Base-by-base conservation (phyloP, 23 tunicate genomes). In the Ciona savignyi region DNA sequence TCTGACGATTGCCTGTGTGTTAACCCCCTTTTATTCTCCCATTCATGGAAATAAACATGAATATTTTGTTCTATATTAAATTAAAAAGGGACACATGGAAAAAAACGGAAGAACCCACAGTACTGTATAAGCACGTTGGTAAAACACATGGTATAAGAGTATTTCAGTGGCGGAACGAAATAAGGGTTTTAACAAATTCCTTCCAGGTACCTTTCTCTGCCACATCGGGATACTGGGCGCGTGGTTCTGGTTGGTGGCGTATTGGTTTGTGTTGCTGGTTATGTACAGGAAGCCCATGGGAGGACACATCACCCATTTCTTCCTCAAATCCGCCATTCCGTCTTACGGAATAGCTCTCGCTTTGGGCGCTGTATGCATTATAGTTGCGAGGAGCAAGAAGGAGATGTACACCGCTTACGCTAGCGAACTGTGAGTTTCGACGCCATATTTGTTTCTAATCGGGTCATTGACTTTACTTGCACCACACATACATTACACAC, bases 181-280 rank as follows among this genome's bases (percentile, higher is more conserved):
- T n/a, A n/a, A n/a, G n/a, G n/a, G n/a, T n/a, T n/a, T n/a, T 51
- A 51, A 51, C 62, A 21, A 0, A 20, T 31, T 21, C 23, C 26
- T 33, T 70, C 25, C 23, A 87, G 95, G 95, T 0, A 83, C 95
- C 6, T 76, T 87, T n/a, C n/a, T 81, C n/a, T 42, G 74, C n/a
- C 95, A 87, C 34, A 34, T 87, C 22, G 29, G 83, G 2, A 34
- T 87, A 19, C 82, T 87, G 27, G 30, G 77, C 26, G 65, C 86
- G 15, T 87, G 95, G 95, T 77, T 87, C 26, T 87, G 95, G 95
- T 28, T 77, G 21, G 35, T 48, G 20, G 78, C 78, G 3, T 87
- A 87, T 51, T 87, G 95, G 95, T 24, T 76, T 63, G 35, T 87
- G 22, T 61, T 87, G 6, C 72, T 81, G 75, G 79, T 81, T 1